Percentiles rank a stretch among this genome's conserved stretches.
phyloP scores from a whole-genome alignment of 2,113 vertebrate genomes.

The Malaclemys terrapin region DNA sequence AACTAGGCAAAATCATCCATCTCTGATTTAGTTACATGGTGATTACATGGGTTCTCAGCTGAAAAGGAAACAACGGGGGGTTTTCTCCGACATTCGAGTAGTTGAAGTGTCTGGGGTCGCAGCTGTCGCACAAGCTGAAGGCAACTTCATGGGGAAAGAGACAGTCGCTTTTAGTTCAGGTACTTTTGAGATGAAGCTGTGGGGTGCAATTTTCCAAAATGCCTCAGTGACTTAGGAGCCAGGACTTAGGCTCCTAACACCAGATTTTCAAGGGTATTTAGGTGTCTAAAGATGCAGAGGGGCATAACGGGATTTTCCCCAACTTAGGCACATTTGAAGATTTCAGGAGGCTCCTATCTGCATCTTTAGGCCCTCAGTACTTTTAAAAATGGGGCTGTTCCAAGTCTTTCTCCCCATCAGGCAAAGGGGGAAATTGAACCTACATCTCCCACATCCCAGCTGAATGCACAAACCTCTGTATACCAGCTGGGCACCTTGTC shows the following conservation, averaged over 20 bases:
- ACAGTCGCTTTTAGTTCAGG: neutral
- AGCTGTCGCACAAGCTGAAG: slow-evolving; percentile 56
- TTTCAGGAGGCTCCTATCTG: neutral
- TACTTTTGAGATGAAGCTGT: too few species aligned
- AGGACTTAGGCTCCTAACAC: neutral
- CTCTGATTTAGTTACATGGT: slow-evolving; percentile 77
- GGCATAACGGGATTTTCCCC: neutral
- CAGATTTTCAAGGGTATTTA: neutral
- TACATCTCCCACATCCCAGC: neutral
- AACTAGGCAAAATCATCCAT: slow-evolving; percentile 68
- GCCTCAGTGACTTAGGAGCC: neutral
- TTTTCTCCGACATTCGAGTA: slow-evolving; percentile 51
- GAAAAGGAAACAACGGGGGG: slow-evolving; percentile 25
- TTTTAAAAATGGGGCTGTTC: neutral
- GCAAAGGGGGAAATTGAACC: neutral
- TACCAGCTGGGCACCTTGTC: neutral
- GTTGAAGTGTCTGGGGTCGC: slow-evolving; percentile 49
- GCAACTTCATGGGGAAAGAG: neutral
- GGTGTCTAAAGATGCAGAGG: neutral
- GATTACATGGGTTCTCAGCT: slow-evolving; percentile 64
- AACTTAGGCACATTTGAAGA: neutral
- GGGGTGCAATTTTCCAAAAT: neutral
- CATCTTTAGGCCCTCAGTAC: neutral
- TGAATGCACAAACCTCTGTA: neutral
- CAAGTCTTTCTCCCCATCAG: neutral